A percentile compares a stretch with the other conserved stretches of the same genome.
Conservation (phyloP, 2,797 vertebrate species). For the Distichodus sexfasciatus region DNA sequence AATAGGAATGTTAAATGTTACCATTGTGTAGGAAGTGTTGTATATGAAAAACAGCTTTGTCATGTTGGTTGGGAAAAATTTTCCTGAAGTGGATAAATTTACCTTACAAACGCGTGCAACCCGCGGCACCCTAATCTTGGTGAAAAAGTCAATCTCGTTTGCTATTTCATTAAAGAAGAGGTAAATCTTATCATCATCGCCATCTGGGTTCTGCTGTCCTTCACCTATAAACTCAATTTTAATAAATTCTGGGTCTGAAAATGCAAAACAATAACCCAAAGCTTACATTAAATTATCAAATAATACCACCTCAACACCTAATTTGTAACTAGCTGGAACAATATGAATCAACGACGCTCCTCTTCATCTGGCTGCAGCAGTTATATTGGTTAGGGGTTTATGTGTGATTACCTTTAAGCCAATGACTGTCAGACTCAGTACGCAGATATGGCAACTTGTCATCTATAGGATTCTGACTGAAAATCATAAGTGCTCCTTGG, state of each 20-base stretch:
- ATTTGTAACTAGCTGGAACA: no score
- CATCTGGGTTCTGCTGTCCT: slow-evolving; percentile 54
- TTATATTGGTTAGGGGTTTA: no score
- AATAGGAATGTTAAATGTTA: not conserved
- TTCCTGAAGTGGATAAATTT: no score
- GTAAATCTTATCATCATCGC: slow-evolving; percentile 82
- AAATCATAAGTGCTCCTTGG: slow-evolving; percentile 61
- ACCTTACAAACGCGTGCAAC: slow-evolving; percentile 85
- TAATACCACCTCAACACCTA: no score
- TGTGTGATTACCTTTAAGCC: slow-evolving; percentile 79
- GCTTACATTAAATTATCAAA: no score
- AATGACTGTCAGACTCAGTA: slow-evolving; percentile 73
- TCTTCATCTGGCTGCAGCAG: no score
- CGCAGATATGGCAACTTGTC: no score
- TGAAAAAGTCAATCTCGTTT: slow-evolving; percentile 79
- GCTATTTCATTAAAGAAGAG: slow-evolving; percentile 83
- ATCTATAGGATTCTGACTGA: no score
- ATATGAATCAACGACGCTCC: no score
- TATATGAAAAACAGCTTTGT: not conserved
- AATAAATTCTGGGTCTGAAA: slow-evolving; percentile 76
- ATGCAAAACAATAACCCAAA: no score
- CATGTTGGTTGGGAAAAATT: no score
- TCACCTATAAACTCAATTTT: slow-evolving; percentile 75
- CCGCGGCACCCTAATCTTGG: slow-evolving; percentile 74
- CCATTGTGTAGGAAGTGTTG: no score